Base-by-base conservation (phyloP, 1,140 invertebrate genomes). In the Condylostylus longicornis region DNA sequence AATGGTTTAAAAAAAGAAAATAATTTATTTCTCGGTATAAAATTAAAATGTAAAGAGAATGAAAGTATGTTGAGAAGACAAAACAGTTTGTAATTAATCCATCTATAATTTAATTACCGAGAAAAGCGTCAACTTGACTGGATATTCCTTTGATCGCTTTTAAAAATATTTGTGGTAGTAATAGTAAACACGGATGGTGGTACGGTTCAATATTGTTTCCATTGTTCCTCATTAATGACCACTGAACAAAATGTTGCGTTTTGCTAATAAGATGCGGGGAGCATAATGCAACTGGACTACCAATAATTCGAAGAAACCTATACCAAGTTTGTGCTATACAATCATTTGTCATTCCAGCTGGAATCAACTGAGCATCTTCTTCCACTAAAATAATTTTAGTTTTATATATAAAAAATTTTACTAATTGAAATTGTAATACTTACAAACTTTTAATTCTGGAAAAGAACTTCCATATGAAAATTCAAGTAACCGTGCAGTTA, bases 291-390 rank as follows among this genome's bases (percentile, higher is more conserved):
- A 90, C 84, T 1, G 93, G 93, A 64, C 94, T 94, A 17, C 91
- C 89, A 42, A 94, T 75, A 22, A 82, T 86, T 47, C 94, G 86
- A 23, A 96, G 63, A 48, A 96, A 79, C 39, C 91, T 72, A 63
- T 89, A 96, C 91, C 91, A 96, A 50, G 80, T 80, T 66, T 96
- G 90, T 23, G 84, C 79, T 12, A 95, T 76, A 42, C 82, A 82
- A 56, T 95, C 88, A 44, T 84, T 75, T 15, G 72, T 73, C 81
- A 95, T 93, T 27, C 77, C 78, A 5, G 63, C 50, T 13, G 88
- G 82, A 31, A 93, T 81, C 4, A 89, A 54, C 45, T 77, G 73
- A 5, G 70, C 63, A 57, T 93, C 87, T 50, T 93, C 86, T 41
- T 90, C 87, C 45, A 71, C 86, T 89, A 49, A 32, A 65, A 50